Conservation (phyloP, 2,888 invertebrate species). For the Hipparchia semele region DNA sequence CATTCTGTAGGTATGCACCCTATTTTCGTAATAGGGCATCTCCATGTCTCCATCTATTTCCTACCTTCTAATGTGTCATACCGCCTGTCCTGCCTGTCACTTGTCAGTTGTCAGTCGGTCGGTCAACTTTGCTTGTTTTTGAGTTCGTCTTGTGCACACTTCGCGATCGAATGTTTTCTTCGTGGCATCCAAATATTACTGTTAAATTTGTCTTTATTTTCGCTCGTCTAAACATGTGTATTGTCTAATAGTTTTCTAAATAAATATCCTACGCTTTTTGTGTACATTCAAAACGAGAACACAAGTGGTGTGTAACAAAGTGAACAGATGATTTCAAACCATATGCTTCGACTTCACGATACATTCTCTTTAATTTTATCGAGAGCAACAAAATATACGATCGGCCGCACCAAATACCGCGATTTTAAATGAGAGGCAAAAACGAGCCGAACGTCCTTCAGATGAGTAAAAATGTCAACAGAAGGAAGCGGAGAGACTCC, state of each 20-base stretch:
- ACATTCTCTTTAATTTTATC: slow-evolving; percentile 52
- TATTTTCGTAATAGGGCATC: too few species aligned
- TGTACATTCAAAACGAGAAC: slow-evolving; percentile 53
- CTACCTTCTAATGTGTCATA: too few species aligned
- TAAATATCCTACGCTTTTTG: slow-evolving; percentile 47
- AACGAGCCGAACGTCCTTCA: slow-evolving; percentile 68
- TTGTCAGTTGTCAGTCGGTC: slow-evolving; percentile 47
- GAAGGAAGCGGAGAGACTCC: slow-evolving; percentile 85
- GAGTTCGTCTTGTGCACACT: slow-evolving; percentile 55
- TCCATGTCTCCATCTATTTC: too few species aligned
- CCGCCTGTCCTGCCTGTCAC: too few species aligned
- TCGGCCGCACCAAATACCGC: slow-evolving; percentile 51
- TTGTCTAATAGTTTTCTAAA: slow-evolving; percentile 45
- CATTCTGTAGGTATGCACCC: too few species aligned
- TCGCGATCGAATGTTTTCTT: slow-evolving; percentile 54
- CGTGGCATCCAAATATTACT: slow-evolving; percentile 52
- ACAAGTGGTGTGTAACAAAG: slow-evolving; percentile 67
- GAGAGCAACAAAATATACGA: slow-evolving; percentile 51
- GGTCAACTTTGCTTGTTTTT: slow-evolving; percentile 54
- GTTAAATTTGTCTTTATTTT: slow-evolving; percentile 31
- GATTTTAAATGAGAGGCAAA: slow-evolving; percentile 77
- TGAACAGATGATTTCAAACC: slow-evolving; percentile 75
- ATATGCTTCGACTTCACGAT: slow-evolving; percentile 71
- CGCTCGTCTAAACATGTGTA: slow-evolving; percentile 43
- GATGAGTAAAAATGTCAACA: slow-evolving; percentile 87